Conservation (phyloP, 2,888 invertebrate genomes). For the Andrena fulva region DNA sequence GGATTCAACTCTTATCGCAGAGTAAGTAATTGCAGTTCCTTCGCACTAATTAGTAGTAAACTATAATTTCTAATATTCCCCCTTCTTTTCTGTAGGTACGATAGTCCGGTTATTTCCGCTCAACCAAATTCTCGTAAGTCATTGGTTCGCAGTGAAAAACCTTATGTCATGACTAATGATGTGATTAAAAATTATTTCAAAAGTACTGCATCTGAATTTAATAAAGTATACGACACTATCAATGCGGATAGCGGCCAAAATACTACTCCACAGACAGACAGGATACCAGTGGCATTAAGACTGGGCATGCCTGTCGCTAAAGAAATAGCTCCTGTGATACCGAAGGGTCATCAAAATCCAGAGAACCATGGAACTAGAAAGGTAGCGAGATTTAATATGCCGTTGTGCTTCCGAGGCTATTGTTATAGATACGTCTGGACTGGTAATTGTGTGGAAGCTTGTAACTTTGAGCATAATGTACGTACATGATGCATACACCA, state of each 20-base stretch:
- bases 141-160: not conserved
- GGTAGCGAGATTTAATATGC: fast-evolving
- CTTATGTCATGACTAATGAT: constrained; percentile 21
- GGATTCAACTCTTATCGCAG: constrained; percentile 45
- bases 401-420: not conserved
- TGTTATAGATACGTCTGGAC: not conserved
- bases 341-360: not conserved
- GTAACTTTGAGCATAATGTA: constrained; percentile 50
- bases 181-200: constrained; percentile 31
- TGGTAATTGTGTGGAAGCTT: not conserved
- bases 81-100: constrained; percentile 5
- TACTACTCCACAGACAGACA: not conserved
- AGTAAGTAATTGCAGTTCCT: constrained; percentile 50
- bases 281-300: not conserved
- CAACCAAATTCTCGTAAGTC: not conserved
- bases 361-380: too few relatives aligned
- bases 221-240: constrained; percentile 18
- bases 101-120: not conserved
- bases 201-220: constrained; percentile 38
- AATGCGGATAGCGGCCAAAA: not conserved
- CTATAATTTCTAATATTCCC: not conserved
- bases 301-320: not conserved
- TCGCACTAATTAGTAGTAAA: not conserved
- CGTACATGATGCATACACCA: constrained; percentile 25
- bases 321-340: not conserved